Conservation (phyloP, 2,888 invertebrate genomes). For the Watsonalla binaria region DNA sequence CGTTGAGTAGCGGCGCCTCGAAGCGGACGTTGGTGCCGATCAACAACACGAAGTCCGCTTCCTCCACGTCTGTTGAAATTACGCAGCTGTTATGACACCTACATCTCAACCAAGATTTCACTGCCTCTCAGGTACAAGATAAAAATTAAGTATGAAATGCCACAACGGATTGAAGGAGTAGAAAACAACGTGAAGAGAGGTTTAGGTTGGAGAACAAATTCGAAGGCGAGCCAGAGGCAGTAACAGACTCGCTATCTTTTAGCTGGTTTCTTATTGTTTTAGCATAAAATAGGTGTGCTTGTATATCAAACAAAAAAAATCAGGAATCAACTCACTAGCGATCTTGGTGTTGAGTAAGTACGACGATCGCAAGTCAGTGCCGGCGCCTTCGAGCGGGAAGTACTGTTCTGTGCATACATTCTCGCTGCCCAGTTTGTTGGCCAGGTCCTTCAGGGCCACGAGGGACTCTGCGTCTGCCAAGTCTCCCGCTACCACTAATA, state of each 20-base stretch:
- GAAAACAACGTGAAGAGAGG: no score
- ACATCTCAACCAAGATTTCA: background rate
- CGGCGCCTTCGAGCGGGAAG: conserved; percentile 89
- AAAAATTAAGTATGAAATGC: no score
- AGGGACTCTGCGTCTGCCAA: conserved; percentile 95
- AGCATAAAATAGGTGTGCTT: no score
- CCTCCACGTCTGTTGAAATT: conserved; percentile 85
- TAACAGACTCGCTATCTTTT: no score
- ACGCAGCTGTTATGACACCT: background rate
- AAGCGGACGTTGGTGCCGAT: conserved; percentile 98
- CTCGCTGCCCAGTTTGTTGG: conserved; percentile 93
- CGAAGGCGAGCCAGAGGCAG: no score
- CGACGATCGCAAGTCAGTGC: conserved; percentile 93
- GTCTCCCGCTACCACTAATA: conserved; percentile 93
- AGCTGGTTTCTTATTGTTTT: no score
- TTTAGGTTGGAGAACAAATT: no score
- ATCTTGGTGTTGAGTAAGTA: conserved; percentile 96
- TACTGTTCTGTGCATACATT: conserved; percentile 92
- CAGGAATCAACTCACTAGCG: conserved; percentile 80
- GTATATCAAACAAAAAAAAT: no score
- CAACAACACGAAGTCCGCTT: conserved; percentile 94
- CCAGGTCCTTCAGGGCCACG: conserved; percentile 93
- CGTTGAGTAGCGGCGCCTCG: conserved; percentile 97
- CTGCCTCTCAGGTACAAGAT: no score
- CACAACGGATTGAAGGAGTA: no score